phyloP scores from a whole-genome alignment of 2,113 vertebrate species.

The Calonectris borealis region DNA sequence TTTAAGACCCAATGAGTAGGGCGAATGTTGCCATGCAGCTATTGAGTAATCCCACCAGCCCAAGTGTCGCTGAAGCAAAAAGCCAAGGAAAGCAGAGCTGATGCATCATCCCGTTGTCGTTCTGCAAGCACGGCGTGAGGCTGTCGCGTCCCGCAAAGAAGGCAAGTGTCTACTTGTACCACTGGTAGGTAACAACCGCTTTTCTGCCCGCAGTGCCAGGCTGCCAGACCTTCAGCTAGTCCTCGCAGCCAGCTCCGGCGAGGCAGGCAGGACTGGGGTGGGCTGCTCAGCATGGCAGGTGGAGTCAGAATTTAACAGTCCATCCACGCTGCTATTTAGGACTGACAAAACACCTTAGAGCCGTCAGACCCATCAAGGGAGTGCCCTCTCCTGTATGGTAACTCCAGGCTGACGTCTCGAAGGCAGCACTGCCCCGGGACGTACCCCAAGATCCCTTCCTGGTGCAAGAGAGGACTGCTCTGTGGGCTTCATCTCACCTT shows the following conservation, averaged over 20 bases:
- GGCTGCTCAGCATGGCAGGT: not conserved
- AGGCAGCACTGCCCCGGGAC: not conserved
- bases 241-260: fast-evolving
- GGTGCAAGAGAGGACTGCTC: not conserved
- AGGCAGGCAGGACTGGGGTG: not conserved
- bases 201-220: not conserved
- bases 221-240: not conserved
- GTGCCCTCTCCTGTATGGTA: not conserved
- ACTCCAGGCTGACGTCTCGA: not conserved
- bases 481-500: not conserved
- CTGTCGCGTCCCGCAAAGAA: fast-evolving
- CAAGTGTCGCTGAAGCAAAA: not conserved
- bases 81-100: not conserved
- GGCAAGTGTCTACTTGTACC: not conserved
- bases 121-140: not conserved
- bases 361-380: not conserved
- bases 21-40: not conserved
- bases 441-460: not conserved
- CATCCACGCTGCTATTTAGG: fast-evolving
- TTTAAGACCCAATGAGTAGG: not conserved
- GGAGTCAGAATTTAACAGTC: not conserved
- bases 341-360: not conserved
- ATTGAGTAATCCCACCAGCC: not conserved
- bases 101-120: not conserved
- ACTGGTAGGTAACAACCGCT: not conserved